Conservation (phyloP, 2,113 vertebrate species). For the Anser cygnoides region DNA sequence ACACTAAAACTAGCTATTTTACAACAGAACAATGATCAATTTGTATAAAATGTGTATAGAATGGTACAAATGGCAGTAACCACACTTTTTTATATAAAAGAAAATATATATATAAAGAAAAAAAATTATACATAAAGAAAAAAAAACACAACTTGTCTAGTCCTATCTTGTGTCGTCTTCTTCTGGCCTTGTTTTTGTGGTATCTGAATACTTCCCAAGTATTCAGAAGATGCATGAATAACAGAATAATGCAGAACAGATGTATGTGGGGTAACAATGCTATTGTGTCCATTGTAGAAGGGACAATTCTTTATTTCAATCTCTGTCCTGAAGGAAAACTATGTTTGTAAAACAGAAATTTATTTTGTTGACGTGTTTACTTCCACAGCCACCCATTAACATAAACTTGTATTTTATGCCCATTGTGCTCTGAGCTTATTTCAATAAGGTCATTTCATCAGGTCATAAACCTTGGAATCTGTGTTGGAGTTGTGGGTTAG, state of each 20-base stretch:
- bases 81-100: background rate
- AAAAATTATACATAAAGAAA: too few species aligned
- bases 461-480: too few species aligned
- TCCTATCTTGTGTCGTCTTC: background rate
- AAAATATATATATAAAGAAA: background rate
- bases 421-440: too few species aligned
- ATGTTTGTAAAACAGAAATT: too few species aligned
- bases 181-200: background rate
- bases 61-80: background rate
- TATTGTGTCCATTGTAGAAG: background rate
- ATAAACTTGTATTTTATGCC: too few species aligned
- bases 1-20: background rate
- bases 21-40: background rate
- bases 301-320: background rate
- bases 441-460: too few species aligned
- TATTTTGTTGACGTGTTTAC: too few species aligned
- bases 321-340: background rate
- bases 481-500: background rate
- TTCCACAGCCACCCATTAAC: too few species aligned
- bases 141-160: too few species aligned
- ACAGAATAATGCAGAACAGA: too few species aligned
- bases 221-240: background rate
- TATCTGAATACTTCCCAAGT: too few species aligned
- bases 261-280: background rate
- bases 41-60: background rate